These are phyloP conservation scores for Phytoseiulus persimilis DNA, from an alignment of 2,888 invertebrate genomes.

Conservation along the genomic window DNA sequence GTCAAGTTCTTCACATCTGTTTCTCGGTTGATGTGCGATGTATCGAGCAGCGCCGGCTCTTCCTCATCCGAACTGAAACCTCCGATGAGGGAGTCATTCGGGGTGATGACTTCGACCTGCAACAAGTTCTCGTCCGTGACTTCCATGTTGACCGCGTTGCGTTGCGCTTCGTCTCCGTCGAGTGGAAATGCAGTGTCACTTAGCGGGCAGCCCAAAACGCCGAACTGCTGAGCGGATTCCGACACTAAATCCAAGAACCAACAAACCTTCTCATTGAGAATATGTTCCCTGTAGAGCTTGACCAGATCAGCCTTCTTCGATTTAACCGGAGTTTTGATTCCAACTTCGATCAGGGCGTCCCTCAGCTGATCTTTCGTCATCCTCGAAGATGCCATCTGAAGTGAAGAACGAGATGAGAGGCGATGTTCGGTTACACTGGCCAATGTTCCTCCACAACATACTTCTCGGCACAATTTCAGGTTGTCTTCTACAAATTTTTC, in stretches of 20 bases:
- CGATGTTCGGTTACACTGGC: background rate
- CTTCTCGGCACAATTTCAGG: no score
- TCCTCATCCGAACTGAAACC: slow-evolving; percentile 37
- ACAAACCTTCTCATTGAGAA: slow-evolving; percentile 13
- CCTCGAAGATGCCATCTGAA: slow-evolving; percentile 13
- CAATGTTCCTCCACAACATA: no score
- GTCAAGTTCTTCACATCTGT: slow-evolving; percentile 17
- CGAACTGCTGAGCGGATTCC: background rate
- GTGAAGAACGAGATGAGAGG: background rate
- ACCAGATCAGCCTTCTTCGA: slow-evolving; percentile 17
- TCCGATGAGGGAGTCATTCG: slow-evolving; percentile 31
- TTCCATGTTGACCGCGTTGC: background rate
- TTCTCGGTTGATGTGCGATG: slow-evolving; percentile 10
- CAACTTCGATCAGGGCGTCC: slow-evolving; percentile 18
- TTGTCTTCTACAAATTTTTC: no score
- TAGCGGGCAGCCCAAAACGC: background rate
- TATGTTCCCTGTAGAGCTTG: slow-evolving; percentile 12
- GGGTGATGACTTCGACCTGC: background rate
- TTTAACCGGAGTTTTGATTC: slow-evolving; percentile 9
- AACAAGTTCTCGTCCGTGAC: background rate
- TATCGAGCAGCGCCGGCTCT: background rate
- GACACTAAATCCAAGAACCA: background rate
- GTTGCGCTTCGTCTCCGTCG: background rate
- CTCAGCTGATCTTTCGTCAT: slow-evolving; percentile 34
- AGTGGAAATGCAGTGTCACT: background rate